Evolutionary conservation across 2,113 vertebrate genomes (phyloP).

Genomic region (Corydoras maculifer): DNA sequence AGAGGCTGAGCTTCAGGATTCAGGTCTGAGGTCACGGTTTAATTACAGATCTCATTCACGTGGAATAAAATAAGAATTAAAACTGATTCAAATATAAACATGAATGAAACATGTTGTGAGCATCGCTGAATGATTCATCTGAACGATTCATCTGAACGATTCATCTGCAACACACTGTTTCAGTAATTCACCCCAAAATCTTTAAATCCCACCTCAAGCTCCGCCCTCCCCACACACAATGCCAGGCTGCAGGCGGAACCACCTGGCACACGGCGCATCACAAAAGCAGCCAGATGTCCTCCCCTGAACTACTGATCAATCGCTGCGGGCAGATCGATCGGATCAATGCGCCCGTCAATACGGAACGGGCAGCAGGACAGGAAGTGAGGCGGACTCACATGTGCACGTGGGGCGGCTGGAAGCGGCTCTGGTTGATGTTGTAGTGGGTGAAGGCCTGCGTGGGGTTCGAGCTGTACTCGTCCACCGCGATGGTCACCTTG

Average conservation of each 20-base stretch:
- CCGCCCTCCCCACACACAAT: not conserved
- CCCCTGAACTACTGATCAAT: constrained; percentile 25
- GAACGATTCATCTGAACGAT: no score
- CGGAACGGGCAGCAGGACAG: not conserved
- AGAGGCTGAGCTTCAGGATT: no score
- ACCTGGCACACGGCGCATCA: constrained; percentile 15
- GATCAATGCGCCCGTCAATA: constrained; percentile 20
- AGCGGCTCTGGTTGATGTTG: constrained; percentile 99
- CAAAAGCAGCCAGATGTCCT: constrained; percentile 42
- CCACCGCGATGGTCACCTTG: constrained; percentile 93
- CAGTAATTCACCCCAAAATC: not conserved
- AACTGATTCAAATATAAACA: no score
- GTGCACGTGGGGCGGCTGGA: constrained; percentile 96
- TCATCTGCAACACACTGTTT: no score
- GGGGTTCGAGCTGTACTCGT: constrained; percentile 98
- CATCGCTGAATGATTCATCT: no score
- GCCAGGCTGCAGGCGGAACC: not conserved
- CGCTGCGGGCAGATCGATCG: not conserved
- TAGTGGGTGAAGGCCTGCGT: constrained; percentile 98
- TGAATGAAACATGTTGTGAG: no score
- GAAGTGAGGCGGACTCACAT: constrained; percentile 78
- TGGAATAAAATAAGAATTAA: no score
- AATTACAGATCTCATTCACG: no score
- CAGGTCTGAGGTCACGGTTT: no score
- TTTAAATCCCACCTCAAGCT: not conserved